phyloP scores from a whole-genome alignment of 2,113 vertebrate species.

The Mobula hypostoma region DNA sequence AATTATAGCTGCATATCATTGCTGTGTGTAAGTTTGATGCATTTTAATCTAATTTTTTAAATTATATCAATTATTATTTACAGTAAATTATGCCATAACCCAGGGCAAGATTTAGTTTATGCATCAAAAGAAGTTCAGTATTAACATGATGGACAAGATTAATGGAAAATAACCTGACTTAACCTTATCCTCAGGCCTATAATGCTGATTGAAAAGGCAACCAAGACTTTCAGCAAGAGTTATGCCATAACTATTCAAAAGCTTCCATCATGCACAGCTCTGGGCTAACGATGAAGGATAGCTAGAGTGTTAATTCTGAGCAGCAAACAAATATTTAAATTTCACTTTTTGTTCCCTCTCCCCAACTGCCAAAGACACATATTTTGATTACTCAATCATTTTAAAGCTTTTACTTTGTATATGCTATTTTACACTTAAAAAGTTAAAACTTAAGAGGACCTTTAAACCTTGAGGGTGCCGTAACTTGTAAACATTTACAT shows the following conservation, averaged over 20 bases:
- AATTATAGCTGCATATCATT: constrained; percentile 22
- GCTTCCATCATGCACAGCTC: background rate
- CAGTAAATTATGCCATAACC: constrained; percentile 16
- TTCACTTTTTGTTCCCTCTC: background rate
- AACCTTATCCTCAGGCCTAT: constrained; percentile 17
- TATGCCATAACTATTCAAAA: constrained; percentile 19
- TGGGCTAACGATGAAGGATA: background rate
- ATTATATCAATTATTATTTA: constrained; percentile 25
- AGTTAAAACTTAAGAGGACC: background rate
- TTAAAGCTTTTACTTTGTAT: background rate
- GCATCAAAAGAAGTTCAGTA: constrained; percentile 28
- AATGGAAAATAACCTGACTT: constrained; percentile 33
- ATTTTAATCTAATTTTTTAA: constrained; percentile 33
- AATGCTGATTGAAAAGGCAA: background rate
- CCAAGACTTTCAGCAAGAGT: background rate
- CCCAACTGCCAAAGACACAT: background rate
- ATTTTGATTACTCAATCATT: background rate
- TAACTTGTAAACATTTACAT: background rate
- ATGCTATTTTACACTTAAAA: background rate
- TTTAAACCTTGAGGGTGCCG: background rate
- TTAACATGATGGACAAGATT: constrained; percentile 28
- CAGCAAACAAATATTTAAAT: background rate
- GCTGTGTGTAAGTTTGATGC: constrained; percentile 18
- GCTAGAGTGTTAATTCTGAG: background rate
- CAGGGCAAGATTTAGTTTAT: constrained; percentile 18